These are phyloP conservation scores for Oscheius sp. DNA, from an alignment of 1,140 invertebrate genomes.

Conservation along the genomic window DNA sequence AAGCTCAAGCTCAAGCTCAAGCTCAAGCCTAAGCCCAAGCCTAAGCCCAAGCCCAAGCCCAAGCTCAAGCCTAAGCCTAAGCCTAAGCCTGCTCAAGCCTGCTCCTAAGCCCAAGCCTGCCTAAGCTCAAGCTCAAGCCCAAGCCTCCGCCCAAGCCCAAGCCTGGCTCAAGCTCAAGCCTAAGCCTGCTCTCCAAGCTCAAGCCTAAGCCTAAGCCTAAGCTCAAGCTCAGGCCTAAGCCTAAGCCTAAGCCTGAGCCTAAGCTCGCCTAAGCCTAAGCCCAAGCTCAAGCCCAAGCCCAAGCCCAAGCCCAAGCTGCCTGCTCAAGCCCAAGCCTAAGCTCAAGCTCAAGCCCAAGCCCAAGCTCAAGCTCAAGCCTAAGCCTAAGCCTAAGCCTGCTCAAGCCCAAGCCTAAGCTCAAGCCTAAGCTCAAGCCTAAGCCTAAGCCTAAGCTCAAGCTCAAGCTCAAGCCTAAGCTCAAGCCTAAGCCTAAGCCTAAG, in stretches of 20 bases:
- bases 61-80: too few species aligned
- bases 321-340: conserved; percentile 20
- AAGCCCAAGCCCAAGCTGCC: neutral
- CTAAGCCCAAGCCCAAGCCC: too few species aligned
- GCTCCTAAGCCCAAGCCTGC: too few species aligned
- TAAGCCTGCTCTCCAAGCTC: neutral
- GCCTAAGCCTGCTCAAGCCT: too few species aligned
- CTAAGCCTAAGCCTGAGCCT: too few species aligned
- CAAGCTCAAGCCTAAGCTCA: too few species aligned
- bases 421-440: conserved; percentile 38
- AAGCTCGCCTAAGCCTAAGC: too few species aligned
- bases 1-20: too few species aligned
- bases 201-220: conserved; percentile 22
- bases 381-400: conserved; percentile 6
- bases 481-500: too few species aligned
- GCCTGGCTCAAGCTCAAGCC: conserved; percentile 7
- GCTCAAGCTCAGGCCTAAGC: conserved; percentile 17
- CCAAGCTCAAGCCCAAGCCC: too few species aligned
- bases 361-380: conserved; percentile 19
- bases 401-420: conserved; percentile 24
- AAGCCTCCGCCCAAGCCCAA: conserved; percentile 1
- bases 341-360: conserved; percentile 19
- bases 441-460: conserved; percentile 41
- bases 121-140: conserved; percentile 23
- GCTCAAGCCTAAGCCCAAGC: too few species aligned